Evolutionary conservation across 2,888 invertebrate genomes (phyloP).

Genomic region (Sussaba pulchella): DNA sequence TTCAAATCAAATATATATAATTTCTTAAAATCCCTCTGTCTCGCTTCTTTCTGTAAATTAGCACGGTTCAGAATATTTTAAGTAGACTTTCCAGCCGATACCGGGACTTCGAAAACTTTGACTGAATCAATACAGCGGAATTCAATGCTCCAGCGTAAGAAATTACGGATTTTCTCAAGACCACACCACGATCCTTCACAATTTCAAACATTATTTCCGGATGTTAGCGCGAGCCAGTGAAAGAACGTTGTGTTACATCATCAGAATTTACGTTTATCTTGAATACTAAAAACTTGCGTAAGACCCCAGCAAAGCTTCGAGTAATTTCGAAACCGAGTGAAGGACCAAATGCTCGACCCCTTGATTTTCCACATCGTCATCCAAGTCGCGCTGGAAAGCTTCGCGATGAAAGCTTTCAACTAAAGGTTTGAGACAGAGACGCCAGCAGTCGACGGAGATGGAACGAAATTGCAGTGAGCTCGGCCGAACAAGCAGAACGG

Average conservation of each 20-base stretch:
- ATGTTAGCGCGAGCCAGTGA: neutral
- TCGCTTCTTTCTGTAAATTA: too few relatives aligned
- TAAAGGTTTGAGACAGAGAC: neutral
- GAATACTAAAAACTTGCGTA: neutral
- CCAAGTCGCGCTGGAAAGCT: neutral
- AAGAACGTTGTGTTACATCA: neutral
- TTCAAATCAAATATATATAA: too few relatives aligned
- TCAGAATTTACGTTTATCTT: slow-evolving; percentile 2
- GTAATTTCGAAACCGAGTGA: neutral
- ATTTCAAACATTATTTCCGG: neutral
- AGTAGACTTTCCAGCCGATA: neutral
- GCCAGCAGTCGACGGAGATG: neutral
- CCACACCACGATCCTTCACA: neutral
- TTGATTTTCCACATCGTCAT: neutral
- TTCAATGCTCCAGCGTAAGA: neutral
- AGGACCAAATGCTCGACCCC: neutral
- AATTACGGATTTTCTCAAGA: neutral
- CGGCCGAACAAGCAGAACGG: slow-evolving; percentile 10
- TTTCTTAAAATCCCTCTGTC: too few relatives aligned
- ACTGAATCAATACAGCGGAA: neutral
- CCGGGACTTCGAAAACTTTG: neutral
- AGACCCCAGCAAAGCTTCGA: neutral
- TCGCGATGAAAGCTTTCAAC: slow-evolving; percentile 8
- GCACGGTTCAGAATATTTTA: neutral
- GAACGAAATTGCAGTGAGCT: slow-evolving; percentile 14